Evolutionary conservation across 2,113 vertebrate species (phyloP), one percentile per base, ranked within the genome.

Genomic region (Xiphorhynchus elegans): DNA sequence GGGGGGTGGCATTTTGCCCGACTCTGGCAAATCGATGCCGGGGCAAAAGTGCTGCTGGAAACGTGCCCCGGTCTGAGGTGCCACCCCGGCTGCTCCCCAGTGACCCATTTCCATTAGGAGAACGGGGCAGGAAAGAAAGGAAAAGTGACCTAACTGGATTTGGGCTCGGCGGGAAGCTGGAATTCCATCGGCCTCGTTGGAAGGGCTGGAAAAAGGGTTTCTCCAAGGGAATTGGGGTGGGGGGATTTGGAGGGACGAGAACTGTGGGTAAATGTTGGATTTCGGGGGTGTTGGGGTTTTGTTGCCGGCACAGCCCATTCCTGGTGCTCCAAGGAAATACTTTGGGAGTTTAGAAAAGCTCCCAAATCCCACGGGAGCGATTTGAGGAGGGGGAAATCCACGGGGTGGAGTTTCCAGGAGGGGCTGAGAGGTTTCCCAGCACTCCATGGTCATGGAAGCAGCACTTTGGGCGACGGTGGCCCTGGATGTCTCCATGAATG

Each of bases 201-300:
- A 2, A 39, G 52, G 64, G 69, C 8, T 47, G 53, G 23, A 26
- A 60, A 12, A 21, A 2, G 6, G 29, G 6, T 9, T 77, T 21
- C 31, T 60, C 33, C 28, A 1, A 16, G 21, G 46, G 10, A 56
- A 52, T 7, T 2, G 0, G 24, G 20, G 19, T 16, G 11, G 49
- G 53, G 35, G 47, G 33, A 14, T 23, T 17, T 4, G 47, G 62
- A 23, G 4, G 5, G 39, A 13, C 7, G 76, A 26, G 12, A 6
- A 0, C n/a, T 17, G 3, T 40, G n/a, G n/a, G 4, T 17, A 4
- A 4, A 13, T 23, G 6, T 19, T 17, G 2, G 4, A 1, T 7
- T 47, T 26, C 11, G 5, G 42, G 40, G 3, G 25, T 25, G 49
- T 25, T 24, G 8, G 19, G 23, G 33, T 1, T 84, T 56, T 68